phyloP scores from a whole-genome alignment of 1,140 invertebrate species.

The Sitophilus oryzae region DNA sequence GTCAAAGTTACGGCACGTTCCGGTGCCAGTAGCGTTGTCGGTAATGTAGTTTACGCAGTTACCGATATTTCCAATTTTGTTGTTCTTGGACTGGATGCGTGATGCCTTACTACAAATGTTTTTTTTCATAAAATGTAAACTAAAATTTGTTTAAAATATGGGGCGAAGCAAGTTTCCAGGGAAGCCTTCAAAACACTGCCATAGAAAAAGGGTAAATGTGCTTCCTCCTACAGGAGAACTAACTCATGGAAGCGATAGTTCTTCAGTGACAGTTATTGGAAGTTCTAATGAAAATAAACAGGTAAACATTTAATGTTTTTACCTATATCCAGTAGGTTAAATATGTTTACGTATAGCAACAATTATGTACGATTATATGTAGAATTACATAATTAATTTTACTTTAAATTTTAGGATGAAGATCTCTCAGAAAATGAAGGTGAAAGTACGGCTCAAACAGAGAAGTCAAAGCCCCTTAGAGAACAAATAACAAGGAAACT shows the following conservation, averaged over 20 bases:
- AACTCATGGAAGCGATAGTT: constrained; percentile 43
- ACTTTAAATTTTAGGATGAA: constrained; percentile 28
- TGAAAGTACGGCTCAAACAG: constrained; percentile 28
- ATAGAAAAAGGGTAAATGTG: constrained; percentile 74
- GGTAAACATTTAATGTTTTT: constrained; percentile 36
- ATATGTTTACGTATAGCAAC: not conserved
- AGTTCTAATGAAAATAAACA: constrained; percentile 49
- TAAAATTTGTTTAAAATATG: constrained; percentile 45
- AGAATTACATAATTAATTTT: not conserved
- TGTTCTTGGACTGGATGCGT: constrained; percentile 24
- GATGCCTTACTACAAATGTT: constrained; percentile 21
- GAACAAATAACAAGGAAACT: constrained; percentile 31
- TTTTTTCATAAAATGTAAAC: constrained; percentile 23
- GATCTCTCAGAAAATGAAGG: constrained; percentile 26
- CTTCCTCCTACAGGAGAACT: constrained; percentile 52
- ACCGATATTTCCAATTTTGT: constrained; percentile 21
- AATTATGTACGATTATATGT: constrained; percentile 2
- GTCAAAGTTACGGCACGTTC: too few species aligned
- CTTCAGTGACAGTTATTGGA: constrained; percentile 45
- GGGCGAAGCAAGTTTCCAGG: constrained; percentile 72
- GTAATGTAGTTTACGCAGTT: constrained; percentile 1
- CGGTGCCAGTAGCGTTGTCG: too few species aligned
- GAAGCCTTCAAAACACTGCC: constrained; percentile 76
- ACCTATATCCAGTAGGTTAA: not conserved
- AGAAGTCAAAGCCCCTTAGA: constrained; percentile 27